Conservation (phyloP, 2,888 invertebrate species). For the Kuschelorhynchus macadamiae region DNA sequence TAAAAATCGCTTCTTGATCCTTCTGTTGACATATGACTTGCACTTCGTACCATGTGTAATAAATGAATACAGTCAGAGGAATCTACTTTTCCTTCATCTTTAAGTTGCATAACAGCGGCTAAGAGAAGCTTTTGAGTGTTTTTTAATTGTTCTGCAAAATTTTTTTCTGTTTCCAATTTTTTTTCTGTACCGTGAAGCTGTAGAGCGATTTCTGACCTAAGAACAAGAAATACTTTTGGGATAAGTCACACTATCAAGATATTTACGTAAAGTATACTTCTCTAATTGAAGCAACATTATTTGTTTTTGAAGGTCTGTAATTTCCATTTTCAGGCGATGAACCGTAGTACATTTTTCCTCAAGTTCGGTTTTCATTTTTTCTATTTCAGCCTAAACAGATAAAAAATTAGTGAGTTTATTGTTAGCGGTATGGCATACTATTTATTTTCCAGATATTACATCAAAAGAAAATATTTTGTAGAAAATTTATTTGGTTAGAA, state of each 20-base stretch:
- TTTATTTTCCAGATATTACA: too few species aligned
- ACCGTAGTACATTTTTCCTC: slow-evolving; percentile 54
- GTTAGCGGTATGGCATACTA: too few species aligned
- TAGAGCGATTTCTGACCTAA: slow-evolving; percentile 60
- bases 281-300: slow-evolving; percentile 60
- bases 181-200: slow-evolving; percentile 60
- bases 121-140: slow-evolving; percentile 56
- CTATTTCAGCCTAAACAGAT: slow-evolving; percentile 14
- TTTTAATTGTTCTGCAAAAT: slow-evolving; percentile 56
- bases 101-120: slow-evolving; percentile 55
- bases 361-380: slow-evolving; percentile 47
- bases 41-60: slow-evolving; percentile 50
- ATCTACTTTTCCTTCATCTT: slow-evolving; percentile 54
- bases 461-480: too few species aligned
- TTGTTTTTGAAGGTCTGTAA: slow-evolving; percentile 57
- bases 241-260: background rate
- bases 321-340: slow-evolving; percentile 55
- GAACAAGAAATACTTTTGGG: slow-evolving; percentile 25
- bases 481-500: too few species aligned
- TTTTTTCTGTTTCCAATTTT: slow-evolving; percentile 59
- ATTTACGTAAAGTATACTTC: slow-evolving; percentile 52
- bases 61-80: slow-evolving; percentile 50
- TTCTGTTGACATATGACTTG: slow-evolving; percentile 6
- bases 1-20: too few species aligned
- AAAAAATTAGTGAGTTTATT: too few species aligned